A percentile compares a stretch with the other conserved stretches of the same genome.
phyloP scores from a whole-genome alignment of 2,797 vertebrate species.

The Forpus xanthops region DNA sequence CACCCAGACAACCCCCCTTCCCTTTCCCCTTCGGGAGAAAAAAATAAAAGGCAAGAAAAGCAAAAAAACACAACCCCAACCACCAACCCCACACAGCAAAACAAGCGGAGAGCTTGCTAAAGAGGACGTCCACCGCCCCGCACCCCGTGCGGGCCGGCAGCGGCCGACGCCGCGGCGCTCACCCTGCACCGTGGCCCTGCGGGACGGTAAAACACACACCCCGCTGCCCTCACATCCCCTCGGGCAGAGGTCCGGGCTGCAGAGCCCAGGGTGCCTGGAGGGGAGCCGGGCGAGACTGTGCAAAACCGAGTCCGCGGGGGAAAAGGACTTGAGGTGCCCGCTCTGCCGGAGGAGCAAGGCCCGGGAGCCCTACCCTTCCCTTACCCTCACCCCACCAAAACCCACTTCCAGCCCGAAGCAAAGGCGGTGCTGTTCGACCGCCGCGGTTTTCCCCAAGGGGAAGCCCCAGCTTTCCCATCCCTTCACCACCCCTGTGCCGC shows the following conservation, averaged over 20 bases:
- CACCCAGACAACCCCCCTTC: slow-evolving; percentile 49
- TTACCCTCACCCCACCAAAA: background rate
- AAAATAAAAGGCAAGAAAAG: background rate
- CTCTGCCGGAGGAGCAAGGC: background rate
- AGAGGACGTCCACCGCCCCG: background rate
- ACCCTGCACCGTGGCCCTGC: background rate
- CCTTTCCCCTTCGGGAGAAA: background rate
- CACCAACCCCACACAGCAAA: background rate
- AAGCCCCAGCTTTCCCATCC: background rate
- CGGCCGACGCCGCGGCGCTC: background rate
- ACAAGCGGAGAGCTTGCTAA: slow-evolving; percentile 10
- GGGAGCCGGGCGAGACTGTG: background rate
- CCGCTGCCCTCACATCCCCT: background rate
- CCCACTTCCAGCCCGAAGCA: background rate
- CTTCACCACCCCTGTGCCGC: background rate
- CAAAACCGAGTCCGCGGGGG: background rate
- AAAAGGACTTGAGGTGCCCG: background rate
- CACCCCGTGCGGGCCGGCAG: background rate
- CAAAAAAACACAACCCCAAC: background rate
- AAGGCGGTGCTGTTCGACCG: background rate
- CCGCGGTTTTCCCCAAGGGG: background rate
- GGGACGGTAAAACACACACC: background rate
- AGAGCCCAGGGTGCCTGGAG: background rate
- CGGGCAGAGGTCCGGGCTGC: background rate
- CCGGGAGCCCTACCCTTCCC: background rate